Conservation (phyloP, 2,113 vertebrate species). For the Oostethus manadensis region DNA sequence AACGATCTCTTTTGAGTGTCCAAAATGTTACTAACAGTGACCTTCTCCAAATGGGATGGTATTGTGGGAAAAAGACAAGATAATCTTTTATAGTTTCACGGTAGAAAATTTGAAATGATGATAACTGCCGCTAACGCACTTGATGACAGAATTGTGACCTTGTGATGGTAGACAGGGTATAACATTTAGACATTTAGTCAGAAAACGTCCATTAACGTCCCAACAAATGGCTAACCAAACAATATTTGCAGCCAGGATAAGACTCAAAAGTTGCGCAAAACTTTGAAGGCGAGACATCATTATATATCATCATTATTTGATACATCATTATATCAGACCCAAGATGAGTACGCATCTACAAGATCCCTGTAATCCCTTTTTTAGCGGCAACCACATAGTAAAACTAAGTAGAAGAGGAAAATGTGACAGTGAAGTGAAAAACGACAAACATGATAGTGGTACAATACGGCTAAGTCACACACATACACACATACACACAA, state of each 20-base stretch:
- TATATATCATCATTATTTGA: too few relatives aligned
- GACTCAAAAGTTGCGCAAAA: too few relatives aligned
- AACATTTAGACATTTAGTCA: not conserved
- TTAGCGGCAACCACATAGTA: too few relatives aligned
- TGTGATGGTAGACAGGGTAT: not conserved
- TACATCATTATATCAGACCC: too few relatives aligned
- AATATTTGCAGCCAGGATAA: not conserved
- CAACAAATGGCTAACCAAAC: not conserved
- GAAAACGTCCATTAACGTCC: not conserved
- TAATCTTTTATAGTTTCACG: not conserved
- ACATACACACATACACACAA: too few relatives aligned
- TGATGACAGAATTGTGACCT: not conserved
- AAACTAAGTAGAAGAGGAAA: too few relatives aligned
- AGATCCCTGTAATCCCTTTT: too few relatives aligned
- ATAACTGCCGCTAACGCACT: not conserved
- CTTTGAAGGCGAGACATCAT: too few relatives aligned
- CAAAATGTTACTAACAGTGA: not conserved
- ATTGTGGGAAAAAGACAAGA: not conserved
- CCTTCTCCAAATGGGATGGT: not conserved
- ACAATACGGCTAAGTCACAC: too few relatives aligned
- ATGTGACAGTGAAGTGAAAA: too few relatives aligned
- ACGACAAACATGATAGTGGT: too few relatives aligned
- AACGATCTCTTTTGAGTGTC: not conserved
- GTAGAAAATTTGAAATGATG: not conserved
- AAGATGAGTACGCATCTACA: too few relatives aligned